Evolutionary conservation across 2,797 vertebrate genomes (phyloP), one percentile per base, ranked within the genome.

Genomic region (Tamandua tetradactyla): DNA sequence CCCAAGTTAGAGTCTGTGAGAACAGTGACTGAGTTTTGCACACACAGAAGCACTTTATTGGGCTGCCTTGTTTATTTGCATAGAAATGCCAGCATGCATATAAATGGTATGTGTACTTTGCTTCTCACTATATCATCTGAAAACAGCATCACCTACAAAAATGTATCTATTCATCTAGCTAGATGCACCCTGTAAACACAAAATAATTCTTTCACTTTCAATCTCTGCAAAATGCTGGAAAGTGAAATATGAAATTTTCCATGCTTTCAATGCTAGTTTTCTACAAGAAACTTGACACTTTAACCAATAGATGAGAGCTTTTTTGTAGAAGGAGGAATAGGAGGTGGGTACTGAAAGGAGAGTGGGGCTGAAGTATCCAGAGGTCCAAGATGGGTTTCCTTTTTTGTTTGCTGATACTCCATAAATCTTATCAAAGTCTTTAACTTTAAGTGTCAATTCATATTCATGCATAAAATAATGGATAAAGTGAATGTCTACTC

Each of bases 201-300:
- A 95, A 90, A 82, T 57, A 69, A 66, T 49, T 79, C 25, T 82
- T 32, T 55, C 37, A 72, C 55, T 95, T 90, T 87, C 74, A 86
- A 92, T 94, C 76, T 95, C 88, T 96, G 96, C 97, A 97, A 97
- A 97, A 97, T 86, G 93, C 89, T 97, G 82, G 87, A 96, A 95
- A 96, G 93, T 78, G 92, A 97, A 97, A 97, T 93, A 96, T 94
- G 96, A 95, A 96, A 96, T 97, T 97, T 97, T 94, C 88, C 95
- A 96, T 35, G 74, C 93, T 88, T 97, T 95, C 96, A 96, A 94
- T 94, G 86, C 84, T 86, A 87, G 96, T 69, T 93, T 96, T 97
- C 96, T 89, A 7, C 92, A 52, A 82, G 72, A 88, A 93, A 69
- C 96, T 94, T 96, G 96, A 97, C 79, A 97, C 92, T 94, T 95